Percentiles rank a stretch among this genome's conserved stretches.
phyloP scores from a whole-genome alignment of 2,888 invertebrate genomes.

The Harpalus rufipes region DNA sequence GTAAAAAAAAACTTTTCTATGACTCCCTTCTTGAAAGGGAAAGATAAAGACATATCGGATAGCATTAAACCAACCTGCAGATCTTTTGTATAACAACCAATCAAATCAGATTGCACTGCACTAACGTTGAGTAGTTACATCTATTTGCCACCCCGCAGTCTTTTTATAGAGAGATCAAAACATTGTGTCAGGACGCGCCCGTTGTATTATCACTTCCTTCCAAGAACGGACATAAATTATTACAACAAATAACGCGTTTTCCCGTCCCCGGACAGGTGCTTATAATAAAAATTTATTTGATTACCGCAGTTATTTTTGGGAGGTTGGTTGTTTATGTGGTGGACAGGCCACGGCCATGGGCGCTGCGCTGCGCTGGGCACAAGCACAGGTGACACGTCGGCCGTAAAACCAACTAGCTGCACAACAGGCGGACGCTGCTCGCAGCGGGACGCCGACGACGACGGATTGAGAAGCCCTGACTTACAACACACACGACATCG shows the following conservation, averaged over 20 bases:
- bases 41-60: no score
- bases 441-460: slow-evolving; percentile 48
- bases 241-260: slow-evolving; percentile 59
- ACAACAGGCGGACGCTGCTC: slow-evolving; percentile 40
- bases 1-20: no score
- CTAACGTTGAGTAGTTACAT: background rate
- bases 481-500: slow-evolving; percentile 30
- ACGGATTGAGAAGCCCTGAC: slow-evolving; percentile 42
- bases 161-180: slow-evolving; percentile 66
- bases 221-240: slow-evolving; percentile 65
- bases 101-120: no score
- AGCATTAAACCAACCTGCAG: no score
- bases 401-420: slow-evolving; percentile 58
- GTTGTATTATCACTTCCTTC: slow-evolving; percentile 67
- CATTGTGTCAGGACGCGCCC: slow-evolving; percentile 61
- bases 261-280: slow-evolving; percentile 60
- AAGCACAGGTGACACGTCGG: slow-evolving; percentile 64
- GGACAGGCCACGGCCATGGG: slow-evolving; percentile 27
- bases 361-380: background rate
- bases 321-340: slow-evolving; percentile 61
- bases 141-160: slow-evolving; percentile 30
- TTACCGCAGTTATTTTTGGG: slow-evolving; percentile 67
- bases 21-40: no score
- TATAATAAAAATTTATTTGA: slow-evolving; percentile 67
- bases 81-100: no score